Evolutionary conservation across 2,888 invertebrate species (phyloP), one percentile per base, ranked within the genome.

Genomic region (Metallyticus violacea): DNA sequence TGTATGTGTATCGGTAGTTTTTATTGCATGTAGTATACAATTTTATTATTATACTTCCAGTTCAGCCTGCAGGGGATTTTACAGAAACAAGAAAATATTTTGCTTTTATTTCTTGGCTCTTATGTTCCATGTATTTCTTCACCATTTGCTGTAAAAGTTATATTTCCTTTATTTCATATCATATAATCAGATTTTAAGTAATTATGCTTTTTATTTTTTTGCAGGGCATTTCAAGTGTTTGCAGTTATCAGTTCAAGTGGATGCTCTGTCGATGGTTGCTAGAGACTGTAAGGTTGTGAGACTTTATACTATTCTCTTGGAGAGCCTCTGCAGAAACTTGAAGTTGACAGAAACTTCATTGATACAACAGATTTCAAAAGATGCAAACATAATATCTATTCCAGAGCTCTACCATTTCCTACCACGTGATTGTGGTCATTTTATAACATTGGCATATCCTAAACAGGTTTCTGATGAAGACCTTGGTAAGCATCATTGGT

Each of bases 381-480:
- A 85, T 15, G 87, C 88, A 26, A 87, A 88, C 89, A 89, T 90
- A 89, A 89, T 92, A 28, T 89, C 93, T 88, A 91, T 94, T 85
- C 95, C 96, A 25, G 93, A 95, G 91, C 94, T 95, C 80, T 94
- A 94, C 91, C 97, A 98, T 91, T 97, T 96, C 91, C 94, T 94
- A 88, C 95, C 96, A 15, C 91, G 92, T 88, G 94, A 94, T 88
- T 93, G 96, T 89, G 96, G 96, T 1, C 97, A 97, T 91, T 96
- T 97, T 89, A 91, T 97, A 26, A 96, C 97, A 9, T 93, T 95
- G 89, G 93, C 96, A 79, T 96, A 96, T 90, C 94, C 96, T 25
- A 93, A 94, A 89, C 94, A 93, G 86, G 92, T 94, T 82, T 92
- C 94, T 5, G 96, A 97, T 90, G 94, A 95, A 88, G 93, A 94